These are phyloP conservation scores for Amazona vittata DNA, from an alignment of 2,113 vertebrate genomes.

Conservation along the genomic window DNA sequence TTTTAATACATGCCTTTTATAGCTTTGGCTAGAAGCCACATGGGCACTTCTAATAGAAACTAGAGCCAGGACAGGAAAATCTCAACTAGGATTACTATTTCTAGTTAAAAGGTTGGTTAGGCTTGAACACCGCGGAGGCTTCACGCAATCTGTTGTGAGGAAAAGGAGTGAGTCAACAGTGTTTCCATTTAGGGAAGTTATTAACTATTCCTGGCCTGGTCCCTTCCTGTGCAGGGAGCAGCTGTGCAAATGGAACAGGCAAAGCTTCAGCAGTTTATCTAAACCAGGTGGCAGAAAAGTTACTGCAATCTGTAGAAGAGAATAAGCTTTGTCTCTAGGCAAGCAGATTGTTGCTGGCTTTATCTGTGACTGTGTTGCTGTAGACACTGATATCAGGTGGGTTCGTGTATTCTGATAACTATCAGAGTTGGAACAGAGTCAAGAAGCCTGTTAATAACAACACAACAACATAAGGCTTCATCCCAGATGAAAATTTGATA, in stretches of 20 bases:
- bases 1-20: background rate
- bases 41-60: background rate
- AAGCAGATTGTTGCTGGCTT: background rate
- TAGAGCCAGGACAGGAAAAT: background rate
- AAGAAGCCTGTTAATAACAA: background rate
- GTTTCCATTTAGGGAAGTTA: conserved; percentile 34
- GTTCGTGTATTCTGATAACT: background rate
- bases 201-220: conserved; percentile 35
- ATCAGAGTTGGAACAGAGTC: background rate
- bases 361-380: background rate
- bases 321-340: conserved; percentile 21
- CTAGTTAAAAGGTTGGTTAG: conserved; percentile 13
- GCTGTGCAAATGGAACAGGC: conserved; percentile 10
- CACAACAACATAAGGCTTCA: background rate
- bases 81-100: background rate
- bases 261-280: conserved; percentile 19
- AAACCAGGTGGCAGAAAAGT: conserved; percentile 44
- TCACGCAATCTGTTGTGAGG: background rate
- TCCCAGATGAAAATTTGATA: background rate
- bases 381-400: background rate
- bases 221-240: conserved; percentile 29
- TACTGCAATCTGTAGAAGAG: background rate
- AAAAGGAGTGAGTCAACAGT: background rate
- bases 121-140: background rate
- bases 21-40: background rate